Evolutionary conservation across 1,140 invertebrate genomes (phyloP).

Genomic region (Brachionus paranguensis): DNA sequence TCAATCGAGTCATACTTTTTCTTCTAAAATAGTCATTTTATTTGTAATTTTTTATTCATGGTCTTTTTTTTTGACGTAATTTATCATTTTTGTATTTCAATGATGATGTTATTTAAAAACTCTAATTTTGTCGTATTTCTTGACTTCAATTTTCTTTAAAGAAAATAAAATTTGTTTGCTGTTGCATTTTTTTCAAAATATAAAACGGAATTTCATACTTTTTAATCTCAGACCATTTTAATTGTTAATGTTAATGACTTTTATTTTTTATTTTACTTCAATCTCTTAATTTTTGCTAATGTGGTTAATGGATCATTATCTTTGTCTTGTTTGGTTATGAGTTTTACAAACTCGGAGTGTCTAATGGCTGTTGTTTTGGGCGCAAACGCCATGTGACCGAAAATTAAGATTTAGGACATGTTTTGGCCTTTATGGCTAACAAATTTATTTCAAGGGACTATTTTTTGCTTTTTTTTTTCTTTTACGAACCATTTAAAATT

Average conservation of each 20-base stretch:
- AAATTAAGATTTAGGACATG: neutral
- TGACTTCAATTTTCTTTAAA: neutral
- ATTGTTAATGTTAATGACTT: constrained; percentile 21
- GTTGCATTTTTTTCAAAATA: constrained; percentile 7
- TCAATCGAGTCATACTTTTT: constrained; percentile 25
- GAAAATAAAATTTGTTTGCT: constrained; percentile 38
- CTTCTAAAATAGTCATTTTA: constrained; percentile 24
- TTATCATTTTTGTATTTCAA: constrained; percentile 6
- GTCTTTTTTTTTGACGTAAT: neutral
- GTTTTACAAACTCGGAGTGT: neutral
- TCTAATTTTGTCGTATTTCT: neutral
- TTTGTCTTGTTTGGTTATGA: constrained; percentile 9
- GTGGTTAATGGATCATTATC: neutral
- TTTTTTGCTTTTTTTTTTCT: neutral
- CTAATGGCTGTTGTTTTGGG: constrained; percentile 12
- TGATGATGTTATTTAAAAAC: constrained; percentile 18
- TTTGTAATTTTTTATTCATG: constrained; percentile 7
- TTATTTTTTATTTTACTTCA: neutral
- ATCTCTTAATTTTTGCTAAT: neutral
- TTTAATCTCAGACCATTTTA: constrained; percentile 31
- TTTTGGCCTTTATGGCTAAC: neutral
- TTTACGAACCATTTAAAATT: neutral
- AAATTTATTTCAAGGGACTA: neutral
- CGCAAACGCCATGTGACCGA: neutral
- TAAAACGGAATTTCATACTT: neutral